phyloP scores from a whole-genome alignment of 2,113 vertebrate species.

The Sorex fumeus region DNA sequence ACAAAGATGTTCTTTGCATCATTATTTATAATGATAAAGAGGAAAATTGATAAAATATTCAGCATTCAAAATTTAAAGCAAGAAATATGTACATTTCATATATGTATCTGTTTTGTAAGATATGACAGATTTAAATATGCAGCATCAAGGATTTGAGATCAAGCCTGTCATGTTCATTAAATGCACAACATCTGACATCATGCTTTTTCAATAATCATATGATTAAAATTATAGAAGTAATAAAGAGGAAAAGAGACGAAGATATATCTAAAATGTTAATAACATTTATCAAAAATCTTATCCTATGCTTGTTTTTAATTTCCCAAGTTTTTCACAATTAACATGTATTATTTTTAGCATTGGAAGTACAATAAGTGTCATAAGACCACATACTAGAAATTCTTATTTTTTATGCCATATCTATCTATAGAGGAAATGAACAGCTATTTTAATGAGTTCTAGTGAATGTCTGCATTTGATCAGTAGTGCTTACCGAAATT shows the following conservation, averaged over 20 bases:
- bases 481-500: constrained; percentile 48
- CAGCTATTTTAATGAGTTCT: constrained; percentile 58
- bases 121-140: background rate
- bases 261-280: constrained; percentile 1
- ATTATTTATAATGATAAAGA: constrained; percentile 33
- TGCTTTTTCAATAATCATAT: background rate
- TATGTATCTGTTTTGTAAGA: constrained; percentile 16
- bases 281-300: constrained; percentile 15
- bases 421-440: constrained; percentile 23
- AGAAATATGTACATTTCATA: background rate
- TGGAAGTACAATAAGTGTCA: background rate
- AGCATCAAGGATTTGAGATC: background rate
- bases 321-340: constrained; percentile 20
- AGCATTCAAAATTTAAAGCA: constrained; percentile 39
- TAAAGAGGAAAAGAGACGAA: background rate
- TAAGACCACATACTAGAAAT: constrained; percentile 42
- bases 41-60: background rate
- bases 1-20: constrained; percentile 3
- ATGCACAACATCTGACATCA: background rate
- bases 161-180: background rate
- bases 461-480: constrained; percentile 57
- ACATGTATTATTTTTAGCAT: background rate
- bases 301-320: constrained; percentile 20
- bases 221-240: constrained; percentile 23
- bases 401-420: background rate